A percentile compares a stretch with the other conserved stretches of the same genome.
These are phyloP conservation scores for Protosalanx chinensis DNA, from an alignment of 2,797 vertebrate species.

Conservation along the genomic window DNA sequence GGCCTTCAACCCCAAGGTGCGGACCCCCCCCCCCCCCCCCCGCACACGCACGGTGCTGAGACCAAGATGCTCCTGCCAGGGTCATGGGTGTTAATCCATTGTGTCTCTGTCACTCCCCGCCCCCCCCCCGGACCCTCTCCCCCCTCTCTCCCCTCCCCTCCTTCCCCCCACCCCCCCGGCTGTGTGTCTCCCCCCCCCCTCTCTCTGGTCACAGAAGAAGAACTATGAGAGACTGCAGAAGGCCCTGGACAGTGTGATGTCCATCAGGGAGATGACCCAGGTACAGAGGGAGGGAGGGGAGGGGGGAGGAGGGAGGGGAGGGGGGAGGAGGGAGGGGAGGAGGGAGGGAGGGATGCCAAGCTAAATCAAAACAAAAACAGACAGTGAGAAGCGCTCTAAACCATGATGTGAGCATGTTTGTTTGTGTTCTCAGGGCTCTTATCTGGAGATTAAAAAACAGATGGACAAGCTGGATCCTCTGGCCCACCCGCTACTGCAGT, in stretches of 20 bases:
- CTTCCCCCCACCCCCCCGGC: conserved; percentile 37
- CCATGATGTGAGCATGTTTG: background rate
- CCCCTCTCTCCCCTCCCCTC: conserved; percentile 40
- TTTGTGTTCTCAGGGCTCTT: conserved; percentile 82
- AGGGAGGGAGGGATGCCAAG: background rate
- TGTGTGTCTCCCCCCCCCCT: conserved; percentile 58
- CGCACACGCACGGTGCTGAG: no score
- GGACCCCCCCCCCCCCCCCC: conserved; percentile 33
- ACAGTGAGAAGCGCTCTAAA: background rate
- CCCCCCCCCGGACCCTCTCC: no score
- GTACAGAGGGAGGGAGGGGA: conserved; percentile 63
- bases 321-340: background rate
- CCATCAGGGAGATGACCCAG: conserved; percentile 99
- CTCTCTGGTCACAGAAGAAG: conserved; percentile 87
- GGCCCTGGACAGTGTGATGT: conserved; percentile 98
- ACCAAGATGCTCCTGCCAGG: background rate
- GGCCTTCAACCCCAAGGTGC: conserved; percentile 98
- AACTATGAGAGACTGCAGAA: conserved; percentile 99
- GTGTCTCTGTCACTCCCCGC: conserved; percentile 35
- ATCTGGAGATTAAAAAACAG: conserved; percentile 99
- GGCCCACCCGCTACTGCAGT: conserved; percentile 94
- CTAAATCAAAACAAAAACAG: background rate
- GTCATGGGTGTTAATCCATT: background rate
- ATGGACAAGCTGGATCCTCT: conserved; percentile 98
- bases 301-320: background rate